Base-by-base conservation (phyloP, 2,888 invertebrate genomes). In the Omphaloscelis lunosa region DNA sequence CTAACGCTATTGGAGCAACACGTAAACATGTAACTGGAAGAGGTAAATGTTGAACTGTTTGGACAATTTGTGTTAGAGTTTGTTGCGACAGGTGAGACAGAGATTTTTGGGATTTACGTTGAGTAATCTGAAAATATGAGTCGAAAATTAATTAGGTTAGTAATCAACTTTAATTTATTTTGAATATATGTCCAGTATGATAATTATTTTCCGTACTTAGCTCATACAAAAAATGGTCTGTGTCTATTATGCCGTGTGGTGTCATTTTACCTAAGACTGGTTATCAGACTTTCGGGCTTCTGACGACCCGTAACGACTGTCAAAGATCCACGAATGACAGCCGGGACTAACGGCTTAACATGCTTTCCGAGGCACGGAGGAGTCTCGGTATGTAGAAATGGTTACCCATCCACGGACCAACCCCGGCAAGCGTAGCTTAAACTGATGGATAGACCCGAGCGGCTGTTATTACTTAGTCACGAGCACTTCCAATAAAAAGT, bases 1-100 rank as follows among this genome's bases (percentile, higher is more conserved):
- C 88, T 86, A 88, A 89, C 75, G 72, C 61, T 84, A 79, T 79
- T 78, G 62, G 71, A 76, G 81, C 73, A 82, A 75, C 87, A 87
- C 83, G 84, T 85, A 83, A 88, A 84, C 77, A 80, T 76, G 84
- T 62, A 75, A 76, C 51, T 58, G 41, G 63, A 75, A 73, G 41
- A 79, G 80, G 68, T 67, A 59, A 77, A 84, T 69, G 59, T 77
- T 79, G 66, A 48, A 77, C 51, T 56, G 29, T 79, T 83, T 45
- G 59, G 63, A 70, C 68, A 39, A 74, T 76, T 79, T 63, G 73
- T 77, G 53, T 69, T 69, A 58, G 45, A 80, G 67, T 85, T 85
- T 81, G 75, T 68, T 65, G n/a, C 34, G 29, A 61, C 48, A 69
- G 75, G 72, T 70, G 62, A 67, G 15, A 59, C 45, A 27, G 82